These are phyloP conservation scores for Drosophila tristis DNA, from an alignment of 1,140 invertebrate species.

Conservation along the genomic window DNA sequence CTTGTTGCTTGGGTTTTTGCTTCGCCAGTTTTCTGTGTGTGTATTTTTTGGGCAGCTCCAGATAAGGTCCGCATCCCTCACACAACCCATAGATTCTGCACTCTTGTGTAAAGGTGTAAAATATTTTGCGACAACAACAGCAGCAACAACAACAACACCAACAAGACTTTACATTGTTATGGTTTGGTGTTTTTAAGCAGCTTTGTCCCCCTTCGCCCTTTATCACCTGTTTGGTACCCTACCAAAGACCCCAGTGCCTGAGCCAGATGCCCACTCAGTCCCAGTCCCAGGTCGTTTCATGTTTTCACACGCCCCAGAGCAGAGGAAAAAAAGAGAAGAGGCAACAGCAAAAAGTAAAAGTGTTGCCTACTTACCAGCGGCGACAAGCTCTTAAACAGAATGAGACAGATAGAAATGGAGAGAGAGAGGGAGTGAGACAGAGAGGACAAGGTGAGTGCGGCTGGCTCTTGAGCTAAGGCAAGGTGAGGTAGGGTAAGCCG, in stretches of 20 bases:
- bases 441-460: constrained; percentile 34
- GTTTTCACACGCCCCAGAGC: constrained; percentile 39
- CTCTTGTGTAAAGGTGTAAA: constrained; percentile 72
- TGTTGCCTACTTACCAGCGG: constrained; percentile 70
- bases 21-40: constrained; percentile 52
- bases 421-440: not conserved
- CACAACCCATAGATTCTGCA: constrained; percentile 52
- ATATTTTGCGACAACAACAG: constrained; percentile 60
- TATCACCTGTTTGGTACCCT: no score
- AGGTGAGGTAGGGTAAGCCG: constrained; percentile 46
- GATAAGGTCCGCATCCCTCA: constrained; percentile 64
- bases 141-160: constrained; percentile 36
- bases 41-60: constrained; percentile 41
- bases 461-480: constrained; percentile 13
- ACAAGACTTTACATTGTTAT: constrained; percentile 67
- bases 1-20: constrained; percentile 70
- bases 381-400: constrained; percentile 37
- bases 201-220: constrained; percentile 37
- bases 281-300: constrained; percentile 37
- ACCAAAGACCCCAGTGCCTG: no score
- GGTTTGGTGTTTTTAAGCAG: constrained; percentile 71
- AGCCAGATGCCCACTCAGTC: not conserved
- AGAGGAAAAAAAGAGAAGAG: constrained; percentile 4
- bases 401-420: constrained; percentile 1
- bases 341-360: constrained; percentile 51